These are phyloP conservation scores for Drosophila trapezifrons DNA, from an alignment of 1,140 invertebrate species.

Conservation along the genomic window DNA sequence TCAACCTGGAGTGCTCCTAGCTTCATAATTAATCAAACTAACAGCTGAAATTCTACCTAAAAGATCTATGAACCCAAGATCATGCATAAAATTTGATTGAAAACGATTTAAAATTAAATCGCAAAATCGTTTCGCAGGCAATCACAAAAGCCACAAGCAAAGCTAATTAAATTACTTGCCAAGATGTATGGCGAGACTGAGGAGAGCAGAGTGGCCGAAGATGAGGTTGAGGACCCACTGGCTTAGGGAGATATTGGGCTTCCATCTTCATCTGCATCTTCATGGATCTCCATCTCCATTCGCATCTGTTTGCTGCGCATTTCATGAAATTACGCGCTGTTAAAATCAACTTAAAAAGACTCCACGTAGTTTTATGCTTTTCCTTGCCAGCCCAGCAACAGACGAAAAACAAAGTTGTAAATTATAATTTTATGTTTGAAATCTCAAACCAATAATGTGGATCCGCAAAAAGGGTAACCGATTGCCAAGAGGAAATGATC, in stretches of 20 bases:
- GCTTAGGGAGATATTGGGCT: conserved; percentile 23
- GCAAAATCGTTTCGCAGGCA: conserved; percentile 52
- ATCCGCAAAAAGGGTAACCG: conserved; percentile 34
- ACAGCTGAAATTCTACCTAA: conserved; percentile 21
- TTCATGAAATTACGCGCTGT: conserved; percentile 71
- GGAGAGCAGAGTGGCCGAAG: background rate
- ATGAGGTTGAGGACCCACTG: conserved; percentile 18
- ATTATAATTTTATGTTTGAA: conserved; percentile 80
- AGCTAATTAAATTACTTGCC: conserved; percentile 76
- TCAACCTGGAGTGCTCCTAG: background rate
- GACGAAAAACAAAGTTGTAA: conserved; percentile 75
- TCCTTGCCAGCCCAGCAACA: conserved; percentile 28
- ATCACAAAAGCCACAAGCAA: conserved; percentile 66
- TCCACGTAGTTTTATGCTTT: conserved; percentile 77
- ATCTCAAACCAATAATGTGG: conserved; percentile 70
- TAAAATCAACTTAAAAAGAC: conserved; percentile 78
- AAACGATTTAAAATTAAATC: conserved; percentile 54
- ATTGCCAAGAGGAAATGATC: conserved; percentile 31
- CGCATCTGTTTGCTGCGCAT: conserved; percentile 53
- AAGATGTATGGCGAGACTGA: conserved; percentile 24
- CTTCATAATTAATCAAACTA: too few relatives aligned
- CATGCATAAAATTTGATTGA: conserved; percentile 39
- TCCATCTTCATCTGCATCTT: conserved; percentile 27
- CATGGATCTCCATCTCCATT: conserved; percentile 32
- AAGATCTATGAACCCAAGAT: too few relatives aligned